These are phyloP conservation scores for Thoracochromis brauschi DNA, from an alignment of 2,113 vertebrate species.

Conservation along the genomic window DNA sequence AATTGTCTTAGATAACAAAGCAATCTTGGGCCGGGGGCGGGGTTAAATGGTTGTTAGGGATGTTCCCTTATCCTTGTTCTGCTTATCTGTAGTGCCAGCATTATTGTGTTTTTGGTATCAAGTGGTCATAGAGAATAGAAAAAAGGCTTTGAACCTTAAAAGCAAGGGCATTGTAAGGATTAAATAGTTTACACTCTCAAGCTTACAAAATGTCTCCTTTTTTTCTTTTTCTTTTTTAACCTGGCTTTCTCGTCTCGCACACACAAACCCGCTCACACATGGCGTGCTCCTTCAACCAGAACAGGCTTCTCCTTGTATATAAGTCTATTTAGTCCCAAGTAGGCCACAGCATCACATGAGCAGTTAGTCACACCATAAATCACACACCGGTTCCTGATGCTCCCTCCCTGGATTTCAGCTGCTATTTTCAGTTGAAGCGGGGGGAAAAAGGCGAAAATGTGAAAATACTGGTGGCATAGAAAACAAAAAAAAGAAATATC, in stretches of 20 bases:
- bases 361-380: slow-evolving; percentile 51
- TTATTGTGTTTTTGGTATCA: neutral
- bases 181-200: neutral
- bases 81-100: neutral
- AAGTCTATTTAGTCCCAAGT: slow-evolving; percentile 39
- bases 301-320: neutral
- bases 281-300: neutral
- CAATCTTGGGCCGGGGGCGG: neutral
- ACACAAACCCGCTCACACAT: neutral
- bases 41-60: neutral
- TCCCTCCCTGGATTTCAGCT: slow-evolving; percentile 30
- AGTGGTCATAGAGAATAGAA: neutral
- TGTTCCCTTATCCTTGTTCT: neutral
- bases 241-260: neutral
- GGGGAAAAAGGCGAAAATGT: neutral
- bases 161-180: neutral
- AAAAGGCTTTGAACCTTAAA: neutral
- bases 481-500: neutral
- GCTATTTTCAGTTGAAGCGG: slow-evolving; percentile 29
- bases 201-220: neutral
- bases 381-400: slow-evolving; percentile 14
- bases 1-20: neutral
- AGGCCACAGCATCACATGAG: slow-evolving; percentile 50
- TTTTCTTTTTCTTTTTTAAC: neutral
- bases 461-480: neutral